Evolutionary conservation across 2,888 invertebrate species (phyloP).

Genomic region (Prosopocoilus inquinatus): DNA sequence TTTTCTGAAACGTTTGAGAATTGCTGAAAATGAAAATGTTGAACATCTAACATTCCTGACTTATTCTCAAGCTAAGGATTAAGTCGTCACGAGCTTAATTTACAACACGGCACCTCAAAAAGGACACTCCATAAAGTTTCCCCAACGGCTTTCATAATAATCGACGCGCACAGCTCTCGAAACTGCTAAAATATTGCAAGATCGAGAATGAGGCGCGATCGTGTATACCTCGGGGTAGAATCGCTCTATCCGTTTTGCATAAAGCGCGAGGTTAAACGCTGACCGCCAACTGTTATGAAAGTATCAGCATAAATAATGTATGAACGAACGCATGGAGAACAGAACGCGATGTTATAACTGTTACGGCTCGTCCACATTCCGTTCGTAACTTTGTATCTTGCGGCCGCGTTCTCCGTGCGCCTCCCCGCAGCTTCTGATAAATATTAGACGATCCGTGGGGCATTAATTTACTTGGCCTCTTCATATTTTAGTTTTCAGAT

Average conservation of each 20-base stretch:
- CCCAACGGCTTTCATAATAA: too few species aligned
- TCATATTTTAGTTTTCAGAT: too few species aligned
- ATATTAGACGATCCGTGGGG: conserved; percentile 5
- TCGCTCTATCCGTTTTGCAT: conserved; percentile 23
- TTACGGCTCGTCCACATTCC: conserved; percentile 20
- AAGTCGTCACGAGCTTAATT: too few species aligned
- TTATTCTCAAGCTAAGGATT: too few species aligned
- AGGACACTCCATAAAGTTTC: too few species aligned
- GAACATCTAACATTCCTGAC: too few species aligned
- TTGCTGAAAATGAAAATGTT: too few species aligned
- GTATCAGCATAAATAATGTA: conserved; percentile 25
- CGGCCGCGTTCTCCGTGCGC: conserved; percentile 6
- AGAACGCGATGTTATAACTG: conserved; percentile 23
- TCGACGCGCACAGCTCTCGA: too few species aligned
- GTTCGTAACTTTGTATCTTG: conserved; percentile 20
- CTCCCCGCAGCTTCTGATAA: conserved; percentile 11
- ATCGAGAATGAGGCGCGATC: neutral
- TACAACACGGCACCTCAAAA: too few species aligned
- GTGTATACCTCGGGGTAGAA: conserved; percentile 12
- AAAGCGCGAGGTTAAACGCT: conserved; percentile 23
- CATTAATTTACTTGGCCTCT: too few species aligned
- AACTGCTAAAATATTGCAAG: too few species aligned
- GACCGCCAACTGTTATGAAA: conserved; percentile 26
- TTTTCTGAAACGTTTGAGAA: too few species aligned
- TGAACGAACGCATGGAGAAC: conserved; percentile 21